A percentile compares a stretch with the other conserved stretches of the same genome.
phyloP scores from a whole-genome alignment of 2,797 vertebrate species.

The Antrozous pallidus region DNA sequence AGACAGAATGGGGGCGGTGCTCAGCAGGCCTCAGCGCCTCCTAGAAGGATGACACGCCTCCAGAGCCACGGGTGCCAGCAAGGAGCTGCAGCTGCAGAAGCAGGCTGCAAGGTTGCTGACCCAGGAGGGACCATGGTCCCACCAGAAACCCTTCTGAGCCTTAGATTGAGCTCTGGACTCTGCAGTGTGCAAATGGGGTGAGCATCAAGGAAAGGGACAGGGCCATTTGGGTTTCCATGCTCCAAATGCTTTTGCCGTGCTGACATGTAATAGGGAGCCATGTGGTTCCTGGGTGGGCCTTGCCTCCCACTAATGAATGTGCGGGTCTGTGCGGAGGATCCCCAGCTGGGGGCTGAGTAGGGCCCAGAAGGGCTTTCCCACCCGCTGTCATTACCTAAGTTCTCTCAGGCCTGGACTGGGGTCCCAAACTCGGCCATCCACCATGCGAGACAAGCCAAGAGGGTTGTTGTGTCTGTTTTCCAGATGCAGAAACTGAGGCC shows the following conservation, averaged over 20 bases:
- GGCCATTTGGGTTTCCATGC: neutral
- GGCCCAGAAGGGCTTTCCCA: neutral
- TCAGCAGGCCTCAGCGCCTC: constrained; percentile 25
- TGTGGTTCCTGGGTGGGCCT: neutral
- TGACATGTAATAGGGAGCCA: neutral
- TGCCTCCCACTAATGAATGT: neutral
- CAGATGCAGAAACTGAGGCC: neutral
- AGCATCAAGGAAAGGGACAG: neutral
- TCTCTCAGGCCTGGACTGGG: neutral
- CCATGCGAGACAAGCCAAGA: neutral
- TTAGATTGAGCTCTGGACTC: neutral
- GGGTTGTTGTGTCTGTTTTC: neutral
- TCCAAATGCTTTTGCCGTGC: neutral
- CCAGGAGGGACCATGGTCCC: neutral
- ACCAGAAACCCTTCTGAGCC: neutral
- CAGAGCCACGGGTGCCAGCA: neutral
- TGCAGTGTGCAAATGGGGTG: neutral
- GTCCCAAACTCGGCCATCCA: neutral
- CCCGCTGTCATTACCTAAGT: neutral
- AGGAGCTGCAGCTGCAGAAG: neutral
- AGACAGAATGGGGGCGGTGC: neutral
- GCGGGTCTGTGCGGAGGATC: neutral
- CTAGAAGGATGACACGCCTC: neutral
- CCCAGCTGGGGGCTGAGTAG: neutral
- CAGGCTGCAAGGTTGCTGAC: neutral